Evolutionary conservation across 2,888 invertebrate species (phyloP), one percentile per base, ranked within the genome.

Genomic region (Octonoba sinensis): DNA sequence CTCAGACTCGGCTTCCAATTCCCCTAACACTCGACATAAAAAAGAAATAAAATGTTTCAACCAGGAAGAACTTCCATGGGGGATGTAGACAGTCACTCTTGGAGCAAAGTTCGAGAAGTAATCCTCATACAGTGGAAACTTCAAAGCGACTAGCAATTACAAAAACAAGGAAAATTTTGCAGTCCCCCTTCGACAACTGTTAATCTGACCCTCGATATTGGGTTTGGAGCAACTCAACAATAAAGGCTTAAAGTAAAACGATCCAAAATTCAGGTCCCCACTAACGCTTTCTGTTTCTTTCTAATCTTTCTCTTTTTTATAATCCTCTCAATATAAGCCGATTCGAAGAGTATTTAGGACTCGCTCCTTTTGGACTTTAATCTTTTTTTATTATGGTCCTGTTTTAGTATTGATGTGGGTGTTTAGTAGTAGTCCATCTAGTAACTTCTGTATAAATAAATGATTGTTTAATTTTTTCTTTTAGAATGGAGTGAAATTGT

Each of bases 251-350:
- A 20, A 56, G 79, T 73, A 81, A 81, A 81, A 81, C 79, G 79
- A 81, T 81, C 73, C 36, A 66, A 79, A 79, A 79, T 79, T 79
- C 59, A 62, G 67, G 44, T 46, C 62, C 62, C 49, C 20, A 16
- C 36, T 36, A 62, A 62, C 44, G n/a, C 22, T 36, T 75, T 46
- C 54, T 47, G 16, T 46, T 46, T 59, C 47, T 20, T 64, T 65
- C 22, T 56, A 57, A 47, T 47, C 36, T 57, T 65, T 57, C 56
- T 70, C 64, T 47, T 71, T 72, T 81, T 73, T 49, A 47, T 81
- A 81, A 81, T 81, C 79, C 73, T 44, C 60, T 67, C 57, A 44
- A 69, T 57, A 54, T 73, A 81, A 81, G 67, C 79, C 79, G 79
- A 81, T 81, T 73, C 54, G 49, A 72, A 79, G 60, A 62, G 62